These are phyloP conservation scores for Chydorus sphaericus DNA, from an alignment of 2,888 invertebrate species.

Conservation along the genomic window DNA sequence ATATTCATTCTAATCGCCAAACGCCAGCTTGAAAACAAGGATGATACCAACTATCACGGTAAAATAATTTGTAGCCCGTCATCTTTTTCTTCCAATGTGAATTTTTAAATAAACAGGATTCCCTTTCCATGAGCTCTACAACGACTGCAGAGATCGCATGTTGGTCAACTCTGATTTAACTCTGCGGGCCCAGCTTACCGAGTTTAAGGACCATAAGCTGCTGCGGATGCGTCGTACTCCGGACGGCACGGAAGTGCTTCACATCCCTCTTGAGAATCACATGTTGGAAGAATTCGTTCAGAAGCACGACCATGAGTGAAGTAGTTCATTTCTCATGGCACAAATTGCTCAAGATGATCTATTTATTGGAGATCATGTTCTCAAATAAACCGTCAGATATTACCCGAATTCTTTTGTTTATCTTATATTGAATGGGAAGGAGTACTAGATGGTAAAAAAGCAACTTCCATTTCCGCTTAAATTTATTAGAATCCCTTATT, in stretches of 20 bases:
- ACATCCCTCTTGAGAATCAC: slow-evolving; percentile 57
- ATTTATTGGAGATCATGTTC: no score
- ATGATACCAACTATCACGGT: slow-evolving; percentile 43
- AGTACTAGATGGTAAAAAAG: no score
- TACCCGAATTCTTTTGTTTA: no score
- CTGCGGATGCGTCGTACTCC: slow-evolving; percentile 60
- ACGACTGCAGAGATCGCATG: slow-evolving; percentile 70
- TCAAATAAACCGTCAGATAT: no score
- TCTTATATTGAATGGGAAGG: no score
- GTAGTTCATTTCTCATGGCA: no score
- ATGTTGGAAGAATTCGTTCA: slow-evolving; percentile 65
- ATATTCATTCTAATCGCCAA: slow-evolving; percentile 69
- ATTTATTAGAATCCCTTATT: no score
- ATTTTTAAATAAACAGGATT: slow-evolving; percentile 42
- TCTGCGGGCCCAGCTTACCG: slow-evolving; percentile 77
- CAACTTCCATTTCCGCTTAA: no score
- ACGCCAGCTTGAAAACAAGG: slow-evolving; percentile 61
- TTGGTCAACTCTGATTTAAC: slow-evolving; percentile 85
- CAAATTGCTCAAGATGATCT: no score
- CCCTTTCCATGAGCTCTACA: slow-evolving; percentile 74
- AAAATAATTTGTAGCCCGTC: neutral
- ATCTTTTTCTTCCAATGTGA: slow-evolving; percentile 6
- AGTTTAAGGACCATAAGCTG: slow-evolving; percentile 89
- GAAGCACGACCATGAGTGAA: slow-evolving; percentile 32
- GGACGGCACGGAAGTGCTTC: slow-evolving; percentile 67